phyloP scores from a whole-genome alignment of 2,797 vertebrate species.

The Poecilia picta region DNA sequence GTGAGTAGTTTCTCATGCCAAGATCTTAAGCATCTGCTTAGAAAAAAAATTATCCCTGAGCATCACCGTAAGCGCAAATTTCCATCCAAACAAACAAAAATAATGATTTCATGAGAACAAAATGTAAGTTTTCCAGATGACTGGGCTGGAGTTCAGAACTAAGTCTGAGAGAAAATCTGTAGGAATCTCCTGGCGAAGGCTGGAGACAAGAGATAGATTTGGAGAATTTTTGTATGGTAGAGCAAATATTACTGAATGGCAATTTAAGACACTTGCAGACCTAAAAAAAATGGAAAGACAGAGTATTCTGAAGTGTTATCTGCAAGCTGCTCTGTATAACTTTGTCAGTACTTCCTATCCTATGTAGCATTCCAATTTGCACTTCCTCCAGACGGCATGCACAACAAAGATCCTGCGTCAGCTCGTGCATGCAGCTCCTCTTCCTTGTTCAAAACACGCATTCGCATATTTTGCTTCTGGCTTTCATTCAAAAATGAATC shows the following conservation, averaged over 20 bases:
- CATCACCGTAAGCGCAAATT: neutral
- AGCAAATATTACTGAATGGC: neutral
- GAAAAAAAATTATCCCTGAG: neutral
- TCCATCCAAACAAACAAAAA: neutral
- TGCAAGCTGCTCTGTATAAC: neutral
- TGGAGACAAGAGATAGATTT: neutral
- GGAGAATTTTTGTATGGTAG: neutral
- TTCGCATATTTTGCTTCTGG: constrained; percentile 49
- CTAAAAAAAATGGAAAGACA: neutral
- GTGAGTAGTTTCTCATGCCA: neutral
- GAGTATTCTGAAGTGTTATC: neutral
- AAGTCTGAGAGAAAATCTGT: neutral
- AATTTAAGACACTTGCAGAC: neutral
- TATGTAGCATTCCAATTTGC: neutral
- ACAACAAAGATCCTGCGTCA: constrained; percentile 34
- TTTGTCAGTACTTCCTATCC: neutral
- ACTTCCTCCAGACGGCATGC: neutral
- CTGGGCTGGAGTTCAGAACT: neutral
- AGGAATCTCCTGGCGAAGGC: neutral
- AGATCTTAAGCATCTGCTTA: neutral
- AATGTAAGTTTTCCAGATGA: neutral
- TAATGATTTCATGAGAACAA: neutral
- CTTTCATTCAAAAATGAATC: constrained; percentile 43
- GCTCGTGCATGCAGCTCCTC: constrained; percentile 4
- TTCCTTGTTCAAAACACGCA: constrained; percentile 16